Evolutionary conservation across 2,113 vertebrate species (phyloP), one percentile per base, ranked within the genome.

Genomic region (Clupea harengus): DNA sequence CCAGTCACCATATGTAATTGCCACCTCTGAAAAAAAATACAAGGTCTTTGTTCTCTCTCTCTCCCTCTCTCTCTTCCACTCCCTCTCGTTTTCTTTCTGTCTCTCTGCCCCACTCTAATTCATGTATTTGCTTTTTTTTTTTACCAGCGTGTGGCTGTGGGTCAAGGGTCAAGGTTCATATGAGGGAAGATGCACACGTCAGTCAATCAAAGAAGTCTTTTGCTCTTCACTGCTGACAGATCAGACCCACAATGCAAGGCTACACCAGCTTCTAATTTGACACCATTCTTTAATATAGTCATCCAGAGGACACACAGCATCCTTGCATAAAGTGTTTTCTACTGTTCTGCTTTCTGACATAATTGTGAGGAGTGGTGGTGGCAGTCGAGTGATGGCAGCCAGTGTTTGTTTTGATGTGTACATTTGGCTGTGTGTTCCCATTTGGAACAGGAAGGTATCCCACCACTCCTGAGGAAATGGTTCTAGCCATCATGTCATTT

Each of bases 1-100:
- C 93, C 90, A 93, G 93, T 93, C 93, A 92, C 92, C 92, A 92
- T 91, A 93, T 39, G 72, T 10, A 78, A 78, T 44, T 78, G 72
- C 72, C 28, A 78, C 72, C 72, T 39, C 72, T 32, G 10, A 32
- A 89, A 87, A 88, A 88, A 89, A 89, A 89, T 89, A 87, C 90
- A 86, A 84, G 89, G 89, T 90, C 91, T 94, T 94, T 94, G 93
- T 93, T 92, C 85, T n/a, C 17, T 67, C 54, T 88, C 81, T 28
- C 17, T 54, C 67, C 7, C 22, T 39, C 44, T n/a, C 20, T 39
- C 67, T 25, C 25, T 52, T 80, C 49, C 81, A 45, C 25, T 32
- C 80, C 57, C n/a, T 64, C 78, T 17, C 45, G 75, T 60, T 45
- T 10, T 83, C 39, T 67, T 45, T 39, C 50, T 20, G 6, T 46